A percentile compares a stretch with the other conserved stretches of the same genome.
These are phyloP conservation scores for Myotis planiceps DNA, from an alignment of 2,797 vertebrate genomes.

Conservation along the genomic window DNA sequence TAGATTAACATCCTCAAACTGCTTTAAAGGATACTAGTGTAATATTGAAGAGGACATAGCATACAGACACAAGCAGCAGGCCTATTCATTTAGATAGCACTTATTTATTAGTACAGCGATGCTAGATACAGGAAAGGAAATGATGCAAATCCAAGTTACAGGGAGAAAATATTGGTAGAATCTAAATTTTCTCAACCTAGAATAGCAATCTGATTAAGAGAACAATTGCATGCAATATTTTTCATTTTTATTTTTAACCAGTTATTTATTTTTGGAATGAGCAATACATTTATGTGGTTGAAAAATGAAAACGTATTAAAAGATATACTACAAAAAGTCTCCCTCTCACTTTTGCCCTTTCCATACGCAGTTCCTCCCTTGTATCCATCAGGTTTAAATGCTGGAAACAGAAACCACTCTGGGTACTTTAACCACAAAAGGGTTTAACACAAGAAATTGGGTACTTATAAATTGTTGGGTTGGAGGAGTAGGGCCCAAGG, in stretches of 20 bases:
- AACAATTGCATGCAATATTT: background rate
- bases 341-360: background rate
- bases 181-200: background rate
- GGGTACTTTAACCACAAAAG: constrained; percentile 16
- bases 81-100: background rate
- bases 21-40: background rate
- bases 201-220: constrained; percentile 28
- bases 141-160: background rate
- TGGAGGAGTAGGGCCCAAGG: background rate
- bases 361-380: background rate
- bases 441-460: constrained; percentile 33
- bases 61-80: background rate
- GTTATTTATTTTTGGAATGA: constrained; percentile 43
- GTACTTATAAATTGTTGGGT: background rate
- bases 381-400: background rate
- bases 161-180: constrained; percentile 9
- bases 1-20: background rate
- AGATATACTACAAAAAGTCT: background rate
- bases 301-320: constrained; percentile 17
- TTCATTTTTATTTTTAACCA: constrained; percentile 34
- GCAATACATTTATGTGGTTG: background rate
- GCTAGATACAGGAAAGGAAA: constrained; percentile 18
- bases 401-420: constrained; percentile 25
- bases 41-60: background rate
- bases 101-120: background rate